Base-by-base conservation (phyloP, 2,888 invertebrate genomes). In the Vesta saturnalis region DNA sequence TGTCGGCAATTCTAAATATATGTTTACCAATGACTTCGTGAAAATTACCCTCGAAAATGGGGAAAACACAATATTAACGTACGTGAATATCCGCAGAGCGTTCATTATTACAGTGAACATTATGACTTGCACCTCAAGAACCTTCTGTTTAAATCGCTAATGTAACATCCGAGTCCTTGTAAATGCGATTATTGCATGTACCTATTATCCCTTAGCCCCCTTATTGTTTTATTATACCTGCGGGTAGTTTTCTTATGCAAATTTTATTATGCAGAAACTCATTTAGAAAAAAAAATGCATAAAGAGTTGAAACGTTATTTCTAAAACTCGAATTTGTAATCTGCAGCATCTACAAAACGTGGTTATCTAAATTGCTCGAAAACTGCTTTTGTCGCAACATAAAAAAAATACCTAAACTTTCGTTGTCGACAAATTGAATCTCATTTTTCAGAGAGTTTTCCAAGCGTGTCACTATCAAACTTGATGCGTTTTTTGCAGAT, bases 341-440 rank as follows among this genome's bases (percentile, higher is more conserved):
- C 52, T 60, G 12, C 43, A 60, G 19, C 60, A 52, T 60, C 62
- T 43, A 15, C 6, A 55, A 49, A 49, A 54, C 6, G 54, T 15
- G 35, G 55, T 54, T 63, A 63, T 63, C 63, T 56, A 16, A 21
- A 63, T 35, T 46, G 67, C 35, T 56, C 64, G 58, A 60, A 70
- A 67, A 68, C 70, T 52, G 70, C 67, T 72, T 71, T 60, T 61
- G 74, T 71, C 67, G 74, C 70, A 71, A 72, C 64, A 64, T 72
- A 71, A 72, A 73, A 74, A 77, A 75, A 76, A 75, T 39, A 39
- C 8, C 66, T 67, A 75, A 77, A 78, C 77, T 77, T 78, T 77
- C 77, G 74, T 71, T 66, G 70, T 67, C 77, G 77, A 78, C 79
- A 78, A 78, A 78, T 78, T 78, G 78, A 78, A 77, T 74, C 73